phyloP scores from a whole-genome alignment of 2,888 invertebrate genomes.

The Yponomeuta malinellus region DNA sequence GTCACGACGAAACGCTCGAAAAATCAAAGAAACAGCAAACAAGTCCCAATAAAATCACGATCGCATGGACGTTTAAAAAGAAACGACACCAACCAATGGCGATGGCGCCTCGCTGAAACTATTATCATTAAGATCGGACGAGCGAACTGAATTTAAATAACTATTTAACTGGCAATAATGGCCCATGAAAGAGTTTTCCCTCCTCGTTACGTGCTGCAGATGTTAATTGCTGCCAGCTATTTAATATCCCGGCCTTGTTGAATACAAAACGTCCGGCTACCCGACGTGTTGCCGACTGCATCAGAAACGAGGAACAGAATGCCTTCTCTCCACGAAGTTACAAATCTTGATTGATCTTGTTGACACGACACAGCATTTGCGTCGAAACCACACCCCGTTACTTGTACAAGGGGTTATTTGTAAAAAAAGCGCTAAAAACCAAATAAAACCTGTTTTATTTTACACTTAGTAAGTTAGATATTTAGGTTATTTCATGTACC shows the following conservation, averaged over 20 bases:
- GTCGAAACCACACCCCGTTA: no score
- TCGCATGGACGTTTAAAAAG: conserved; percentile 24
- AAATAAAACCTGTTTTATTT: no score
- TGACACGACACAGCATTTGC: no score
- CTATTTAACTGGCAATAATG: conserved; percentile 55
- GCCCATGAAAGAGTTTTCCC: conserved; percentile 26
- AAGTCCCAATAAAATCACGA: background rate
- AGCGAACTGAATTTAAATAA: conserved; percentile 55
- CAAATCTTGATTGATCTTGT: no score
- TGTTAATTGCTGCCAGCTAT: conserved; percentile 60
- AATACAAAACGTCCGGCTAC: conserved; percentile 22
- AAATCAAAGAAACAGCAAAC: background rate
- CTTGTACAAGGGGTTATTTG: no score
- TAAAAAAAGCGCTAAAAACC: no score
- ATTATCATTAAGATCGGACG: conserved; percentile 36
- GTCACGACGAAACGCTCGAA: no score
- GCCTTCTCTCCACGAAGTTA: background rate
- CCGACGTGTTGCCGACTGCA: background rate
- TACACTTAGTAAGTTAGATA: no score
- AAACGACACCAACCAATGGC: conserved; percentile 43
- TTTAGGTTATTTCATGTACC: no score
- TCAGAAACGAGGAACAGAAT: background rate
- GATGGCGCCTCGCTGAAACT: conserved; percentile 20
- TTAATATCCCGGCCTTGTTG: conserved; percentile 42
- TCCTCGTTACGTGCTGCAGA: conserved; percentile 45